Base-by-base conservation (phyloP, 2,888 invertebrate genomes). In the Calameuta filiformis region DNA sequence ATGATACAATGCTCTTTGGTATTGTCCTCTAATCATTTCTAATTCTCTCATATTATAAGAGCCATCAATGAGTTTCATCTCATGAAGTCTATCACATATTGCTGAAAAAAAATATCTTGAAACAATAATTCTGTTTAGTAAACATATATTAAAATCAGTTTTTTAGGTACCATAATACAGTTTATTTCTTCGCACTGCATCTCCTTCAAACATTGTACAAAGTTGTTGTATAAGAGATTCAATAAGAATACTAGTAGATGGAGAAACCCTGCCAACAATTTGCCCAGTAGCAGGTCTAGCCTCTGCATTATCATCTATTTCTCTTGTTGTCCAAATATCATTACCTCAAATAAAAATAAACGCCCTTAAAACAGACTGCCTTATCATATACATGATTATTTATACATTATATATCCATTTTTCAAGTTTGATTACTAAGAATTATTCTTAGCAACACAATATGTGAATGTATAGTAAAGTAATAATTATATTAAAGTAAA, bases 31-130 rank as follows among this genome's bases (percentile, higher is more conserved):
- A 92, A 96, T 94, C 0, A 93, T 93, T 87, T 96, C 95, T 87
- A 95, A 95, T 88, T 96, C 95, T 69, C 93, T 93, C 93, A 94
- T 94, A 9, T 93, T 92, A 84, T 95, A 96, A 1, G 95, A 95
- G 86, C 94, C 93, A 85, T 96, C 95, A 77, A 96, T 95, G 23
- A 96, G 90, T 77, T 94, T 94, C 94, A 95, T 94, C 82, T 94
- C 93, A 86, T 94, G 93, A 23, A 96, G 90, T 89, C 94, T 94
- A 83, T 94, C 93, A 85, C 96, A 96, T 82, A 96, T 94, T 35
- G 93, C 92, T 92, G 83, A 56, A 86, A 84, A 83, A 83, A 71
- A 30, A 12, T 15, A 3, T 31, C 15, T 71, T 31, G 12, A 31
- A 71, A 4, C 31, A 34, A 71, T 12, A 69, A 69, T 4, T 71